Evolutionary conservation across 1,140 invertebrate genomes (phyloP), one percentile per base, ranked within the genome.

Genomic region (Alviniconcha marisindica): DNA sequence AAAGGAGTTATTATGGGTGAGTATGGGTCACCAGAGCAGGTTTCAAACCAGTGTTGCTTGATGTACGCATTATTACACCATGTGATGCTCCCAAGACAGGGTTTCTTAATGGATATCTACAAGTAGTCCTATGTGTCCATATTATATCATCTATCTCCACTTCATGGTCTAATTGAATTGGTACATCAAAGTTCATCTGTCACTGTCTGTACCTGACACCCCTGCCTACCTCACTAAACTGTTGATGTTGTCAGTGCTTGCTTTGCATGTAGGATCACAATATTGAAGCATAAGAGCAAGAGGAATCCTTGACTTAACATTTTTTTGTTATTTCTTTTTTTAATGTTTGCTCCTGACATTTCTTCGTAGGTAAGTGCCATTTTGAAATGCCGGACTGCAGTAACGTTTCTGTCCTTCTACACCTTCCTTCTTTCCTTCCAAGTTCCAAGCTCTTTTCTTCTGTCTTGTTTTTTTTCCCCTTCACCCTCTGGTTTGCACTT

Each of bases 331-430:
- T 76, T 76, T 44, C 42, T 76, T 44, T 76, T 38, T 24, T 76
- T 38, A 42, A 40, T 76, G 73, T 76, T 44, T 28, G 73, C 73
- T 76, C 73, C 73, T 44, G 38, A 76, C 24, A 18, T 76, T 76
- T 40, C 73, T 76, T 76, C 73, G 31, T 76, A 76, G 73, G 73
- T 76, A 76, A 76, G 73, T 76, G 73, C 73, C 10, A 76, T n/a
- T 76, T 76, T 76, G 38, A 24, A 7, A 31, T n/a, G 28, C 60
- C 7, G 28, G 24, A 24, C 28, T 63, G 21, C 28, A 7, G 21
- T 14, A n/a, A n/a, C 28, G 10, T 63, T 63, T 63, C 60, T 63
- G 7, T 63, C 24, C 24, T 63, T 63, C 10, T 31, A n/a, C 24
- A 7, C 7, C 28, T n/a, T 63, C 10, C 60, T n/a, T 63, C 24